Evolutionary conservation across 2,113 vertebrate species (phyloP), one percentile per base, ranked within the genome.

Genomic region (Ceuthmochares aereus): DNA sequence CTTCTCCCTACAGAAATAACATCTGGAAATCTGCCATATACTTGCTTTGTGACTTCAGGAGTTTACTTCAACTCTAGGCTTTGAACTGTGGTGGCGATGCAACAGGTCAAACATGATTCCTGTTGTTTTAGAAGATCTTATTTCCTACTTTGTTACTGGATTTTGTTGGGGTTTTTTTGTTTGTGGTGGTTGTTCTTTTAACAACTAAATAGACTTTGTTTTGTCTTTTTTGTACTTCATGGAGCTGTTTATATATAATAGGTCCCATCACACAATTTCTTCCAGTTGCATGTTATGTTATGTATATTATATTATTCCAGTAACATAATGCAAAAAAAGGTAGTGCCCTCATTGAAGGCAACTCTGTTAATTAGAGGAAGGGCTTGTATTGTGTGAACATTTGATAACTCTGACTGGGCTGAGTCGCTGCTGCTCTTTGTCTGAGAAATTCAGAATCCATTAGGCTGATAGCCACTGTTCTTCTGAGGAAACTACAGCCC

Each of bases 401-500:
- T 94, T 94, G 92, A 94, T 96, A 96, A 93, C 70, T 97, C 68
- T 77, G 87, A 42, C 68, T 78, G 51, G 54, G 58, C 94, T 95
- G 89, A 89, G 51, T 69, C 10, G 72, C 66, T 93, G 87, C 82
- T 97, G 83, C 80, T 95, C 85, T 97, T 97, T 96, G 95, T 97
- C 91, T 95, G 87, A 97, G 96, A 94, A 97, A 95, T 56, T 89
- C 92, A 94, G 64, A 90, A 36, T 95, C 81, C 95, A 91, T 96
- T 97, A 97, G 91, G 75, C 83, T 93, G 92, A 93, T 96, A 96
- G 72, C 82, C 95, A 87, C 95, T 89, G 72, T 91, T 96, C 93
- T 95, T 96, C 94, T 94, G 85, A 87, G 96, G 96, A 97, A 97
- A 92, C 77, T 93, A 86, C 96, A 87, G 93, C 90, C 90, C 87